phyloP scores from a whole-genome alignment of 2,113 vertebrate genomes.

The Pseudopipra pipra region DNA sequence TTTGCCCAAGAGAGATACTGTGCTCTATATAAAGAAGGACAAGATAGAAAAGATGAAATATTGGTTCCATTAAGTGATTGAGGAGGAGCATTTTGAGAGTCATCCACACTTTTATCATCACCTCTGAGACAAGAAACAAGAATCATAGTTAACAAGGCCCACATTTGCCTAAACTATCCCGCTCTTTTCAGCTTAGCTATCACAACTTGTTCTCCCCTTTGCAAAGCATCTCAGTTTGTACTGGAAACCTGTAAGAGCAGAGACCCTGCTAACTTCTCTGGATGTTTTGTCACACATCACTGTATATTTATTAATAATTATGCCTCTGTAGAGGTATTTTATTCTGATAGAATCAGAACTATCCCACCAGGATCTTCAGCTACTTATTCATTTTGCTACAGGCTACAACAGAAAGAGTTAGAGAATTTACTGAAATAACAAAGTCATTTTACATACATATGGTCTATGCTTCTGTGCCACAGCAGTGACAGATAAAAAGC shows the following conservation, averaged over 20 bases:
- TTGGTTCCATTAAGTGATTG: background rate
- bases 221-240: background rate
- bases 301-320: constrained; percentile 61
- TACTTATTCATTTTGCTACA: constrained; percentile 69
- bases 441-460: constrained; percentile 62
- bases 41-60: background rate
- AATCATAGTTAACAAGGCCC: background rate
- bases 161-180: background rate
- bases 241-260: background rate
- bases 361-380: constrained; percentile 59
- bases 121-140: background rate
- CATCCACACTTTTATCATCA: background rate
- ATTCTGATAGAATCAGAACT: constrained; percentile 62
- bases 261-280: background rate
- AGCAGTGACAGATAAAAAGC: constrained; percentile 65
- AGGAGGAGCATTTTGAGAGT: background rate
- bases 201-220: background rate
- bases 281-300: constrained; percentile 20
- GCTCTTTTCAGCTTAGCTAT: background rate
- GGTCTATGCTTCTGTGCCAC: constrained; percentile 52
- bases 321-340: constrained; percentile 50
- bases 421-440: constrained; percentile 66
- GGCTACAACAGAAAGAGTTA: constrained; percentile 57
- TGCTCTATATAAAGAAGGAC: background rate
- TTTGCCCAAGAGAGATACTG: background rate